Evolutionary conservation across 2,113 vertebrate species (phyloP).

Genomic region (Bubo scandiacus): DNA sequence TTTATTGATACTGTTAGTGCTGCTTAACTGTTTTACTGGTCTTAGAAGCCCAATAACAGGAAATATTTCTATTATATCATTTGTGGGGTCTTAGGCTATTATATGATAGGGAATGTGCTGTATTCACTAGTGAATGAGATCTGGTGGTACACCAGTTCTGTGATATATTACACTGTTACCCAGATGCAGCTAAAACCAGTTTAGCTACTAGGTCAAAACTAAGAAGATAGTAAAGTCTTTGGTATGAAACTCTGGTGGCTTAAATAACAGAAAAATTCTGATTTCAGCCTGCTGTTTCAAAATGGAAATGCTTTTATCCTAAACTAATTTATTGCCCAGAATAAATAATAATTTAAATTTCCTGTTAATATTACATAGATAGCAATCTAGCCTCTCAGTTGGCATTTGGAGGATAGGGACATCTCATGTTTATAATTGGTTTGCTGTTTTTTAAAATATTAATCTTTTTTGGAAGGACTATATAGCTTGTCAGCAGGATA

Average conservation of each 20-base stretch:
- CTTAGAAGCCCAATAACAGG: neutral
- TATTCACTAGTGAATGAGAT: neutral
- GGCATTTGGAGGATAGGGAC: slow-evolving; percentile 25
- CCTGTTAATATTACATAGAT: slow-evolving; percentile 10
- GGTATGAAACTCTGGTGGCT: neutral
- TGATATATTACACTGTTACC: neutral
- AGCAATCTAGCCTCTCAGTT: slow-evolving; percentile 37
- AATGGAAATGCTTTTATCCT: slow-evolving; percentile 30
- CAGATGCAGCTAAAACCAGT: neutral
- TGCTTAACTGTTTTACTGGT: neutral
- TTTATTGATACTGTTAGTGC: neutral
- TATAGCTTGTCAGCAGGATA: neutral
- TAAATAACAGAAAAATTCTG: slow-evolving; percentile 33
- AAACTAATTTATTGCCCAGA: slow-evolving; percentile 19
- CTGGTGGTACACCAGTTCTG: neutral
- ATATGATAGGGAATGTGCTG: neutral
- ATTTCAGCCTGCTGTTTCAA: slow-evolving; percentile 31
- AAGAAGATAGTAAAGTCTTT: slow-evolving; percentile 5
- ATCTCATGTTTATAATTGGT: slow-evolving; percentile 5
- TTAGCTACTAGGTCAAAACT: neutral
- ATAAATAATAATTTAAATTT: slow-evolving; percentile 53
- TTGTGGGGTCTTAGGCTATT: neutral
- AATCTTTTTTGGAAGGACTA: neutral
- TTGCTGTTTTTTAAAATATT: slow-evolving; percentile 25
- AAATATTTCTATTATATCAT: neutral